phyloP scores from a whole-genome alignment of 2,797 vertebrate genomes.

The Danio choprae region DNA sequence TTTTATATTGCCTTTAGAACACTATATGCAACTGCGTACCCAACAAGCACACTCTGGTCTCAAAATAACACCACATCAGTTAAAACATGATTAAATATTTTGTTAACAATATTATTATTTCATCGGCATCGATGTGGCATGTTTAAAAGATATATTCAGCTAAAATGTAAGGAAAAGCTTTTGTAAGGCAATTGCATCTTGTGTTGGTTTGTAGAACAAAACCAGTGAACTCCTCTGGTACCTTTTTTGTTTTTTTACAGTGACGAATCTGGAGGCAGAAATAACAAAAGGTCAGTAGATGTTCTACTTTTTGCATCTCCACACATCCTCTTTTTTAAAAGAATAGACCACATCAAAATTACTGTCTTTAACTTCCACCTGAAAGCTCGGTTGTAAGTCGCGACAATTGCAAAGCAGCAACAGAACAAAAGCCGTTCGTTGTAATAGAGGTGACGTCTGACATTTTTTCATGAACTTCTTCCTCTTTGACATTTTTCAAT shows the following conservation, averaged over 20 bases:
- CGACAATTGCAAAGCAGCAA: neutral
- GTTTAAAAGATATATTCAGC: neutral
- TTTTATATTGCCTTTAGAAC: neutral
- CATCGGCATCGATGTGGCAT: neutral
- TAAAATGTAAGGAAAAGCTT: constrained; percentile 34
- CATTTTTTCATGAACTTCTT: constrained; percentile 12
- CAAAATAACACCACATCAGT: constrained; percentile 15
- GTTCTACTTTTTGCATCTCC: constrained; percentile 30
- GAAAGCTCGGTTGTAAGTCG: neutral
- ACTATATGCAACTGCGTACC: neutral
- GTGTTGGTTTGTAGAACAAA: neutral
- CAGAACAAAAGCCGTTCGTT: neutral
- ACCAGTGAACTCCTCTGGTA: constrained; percentile 32
- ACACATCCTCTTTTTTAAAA: constrained; percentile 10
- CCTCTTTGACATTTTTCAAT: neutral
- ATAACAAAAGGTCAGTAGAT: constrained; percentile 31
- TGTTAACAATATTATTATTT: constrained; percentile 9
- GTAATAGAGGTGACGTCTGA: constrained; percentile 25
- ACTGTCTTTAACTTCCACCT: constrained; percentile 39
- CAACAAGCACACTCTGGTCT: neutral
- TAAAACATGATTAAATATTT: constrained; percentile 37
- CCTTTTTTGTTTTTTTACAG: constrained; percentile 6
- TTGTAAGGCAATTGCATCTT: constrained; percentile 1
- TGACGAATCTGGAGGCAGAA: constrained; percentile 33
- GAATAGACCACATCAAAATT: constrained; percentile 10